phyloP scores from a whole-genome alignment of 2,888 invertebrate species.

The Drosophila tanythrix region DNA sequence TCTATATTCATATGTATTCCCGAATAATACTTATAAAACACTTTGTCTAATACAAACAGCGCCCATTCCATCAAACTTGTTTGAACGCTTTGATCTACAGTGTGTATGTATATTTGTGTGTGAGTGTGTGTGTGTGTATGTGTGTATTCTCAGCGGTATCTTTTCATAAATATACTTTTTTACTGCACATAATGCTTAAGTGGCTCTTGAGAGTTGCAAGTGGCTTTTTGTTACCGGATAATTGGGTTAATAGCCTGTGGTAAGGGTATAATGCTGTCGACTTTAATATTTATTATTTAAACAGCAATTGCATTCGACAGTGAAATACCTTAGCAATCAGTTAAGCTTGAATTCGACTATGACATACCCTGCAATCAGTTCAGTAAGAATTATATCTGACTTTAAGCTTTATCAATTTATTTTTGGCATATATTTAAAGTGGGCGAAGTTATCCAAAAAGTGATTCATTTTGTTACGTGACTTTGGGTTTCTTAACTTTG shows the following conservation, averaged over 20 bases:
- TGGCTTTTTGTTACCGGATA: constrained; percentile 37
- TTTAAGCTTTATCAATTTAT: not conserved
- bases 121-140: constrained; percentile 2
- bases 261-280: constrained; percentile 1
- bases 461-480: not conserved
- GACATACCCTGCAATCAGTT: not conserved
- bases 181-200: constrained; percentile 61
- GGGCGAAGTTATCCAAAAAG: not conserved
- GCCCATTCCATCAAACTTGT: constrained; percentile 27
- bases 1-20: constrained; percentile 13
- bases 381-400: not conserved
- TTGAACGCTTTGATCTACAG: not conserved
- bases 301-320: not conserved
- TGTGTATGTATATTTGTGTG: not conserved
- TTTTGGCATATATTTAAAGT: not conserved
- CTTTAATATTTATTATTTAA: constrained; percentile 9
- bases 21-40: constrained; percentile 52
- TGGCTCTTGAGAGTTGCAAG: constrained; percentile 61
- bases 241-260: constrained; percentile 63
- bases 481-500: not conserved
- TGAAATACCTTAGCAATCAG: not conserved
- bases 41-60: constrained; percentile 42
- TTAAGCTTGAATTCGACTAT: constrained; percentile 5
- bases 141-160: constrained; percentile 2
- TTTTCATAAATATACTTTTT: constrained; percentile 51